Evolutionary conservation across 2,113 vertebrate genomes (phyloP).

Genomic region (Plestiodon gilberti): DNA sequence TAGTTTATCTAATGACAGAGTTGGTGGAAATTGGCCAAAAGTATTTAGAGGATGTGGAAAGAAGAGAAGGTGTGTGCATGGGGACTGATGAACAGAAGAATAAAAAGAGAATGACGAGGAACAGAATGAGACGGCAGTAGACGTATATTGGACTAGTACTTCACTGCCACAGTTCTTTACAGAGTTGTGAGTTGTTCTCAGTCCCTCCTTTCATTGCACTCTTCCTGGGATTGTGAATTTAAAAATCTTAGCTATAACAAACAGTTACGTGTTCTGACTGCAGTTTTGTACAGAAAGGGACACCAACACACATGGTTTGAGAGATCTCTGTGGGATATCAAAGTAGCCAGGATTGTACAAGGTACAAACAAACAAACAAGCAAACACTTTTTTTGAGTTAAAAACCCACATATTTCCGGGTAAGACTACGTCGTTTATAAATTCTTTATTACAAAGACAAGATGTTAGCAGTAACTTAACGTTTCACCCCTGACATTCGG

Average conservation of each 20-base stretch:
- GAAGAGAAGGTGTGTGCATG: neutral
- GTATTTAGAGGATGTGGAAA: neutral
- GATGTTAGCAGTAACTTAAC: no score
- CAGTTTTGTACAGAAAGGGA: neutral
- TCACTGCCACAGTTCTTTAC: neutral
- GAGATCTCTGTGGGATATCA: neutral
- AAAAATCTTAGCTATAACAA: neutral
- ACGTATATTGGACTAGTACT: neutral
- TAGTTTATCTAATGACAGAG: neutral
- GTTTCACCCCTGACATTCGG: no score
- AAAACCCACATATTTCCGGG: no score
- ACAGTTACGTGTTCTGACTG: neutral
- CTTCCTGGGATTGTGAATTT: neutral
- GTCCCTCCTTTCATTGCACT: neutral
- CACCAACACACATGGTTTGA: neutral
- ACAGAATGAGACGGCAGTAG: neutral
- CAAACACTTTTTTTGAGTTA: no score
- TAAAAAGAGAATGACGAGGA: neutral
- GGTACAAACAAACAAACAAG: neutral
- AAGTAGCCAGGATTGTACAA: neutral
- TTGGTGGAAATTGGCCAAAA: neutral
- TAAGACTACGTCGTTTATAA: no score
- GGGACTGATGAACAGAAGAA: neutral
- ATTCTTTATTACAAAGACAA: no score
- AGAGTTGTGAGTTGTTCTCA: neutral